Conservation (phyloP, 2,113 vertebrate genomes). For the Prinia subflava region DNA sequence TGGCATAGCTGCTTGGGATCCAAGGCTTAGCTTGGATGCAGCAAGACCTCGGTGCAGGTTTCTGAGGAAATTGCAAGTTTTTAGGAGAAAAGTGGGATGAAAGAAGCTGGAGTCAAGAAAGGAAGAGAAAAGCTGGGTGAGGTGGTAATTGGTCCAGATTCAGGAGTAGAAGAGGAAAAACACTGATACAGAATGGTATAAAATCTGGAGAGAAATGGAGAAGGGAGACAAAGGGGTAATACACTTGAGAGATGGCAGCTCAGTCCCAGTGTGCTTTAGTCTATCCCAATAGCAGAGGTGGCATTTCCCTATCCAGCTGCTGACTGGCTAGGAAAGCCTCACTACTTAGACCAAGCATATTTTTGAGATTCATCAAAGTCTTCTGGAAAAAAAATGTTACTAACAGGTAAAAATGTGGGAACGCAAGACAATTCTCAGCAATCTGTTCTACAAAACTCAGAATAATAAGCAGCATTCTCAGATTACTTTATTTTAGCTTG, state of each 20-base stretch:
- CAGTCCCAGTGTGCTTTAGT: not conserved
- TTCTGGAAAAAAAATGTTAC: not conserved
- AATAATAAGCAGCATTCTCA: not conserved
- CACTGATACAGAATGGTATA: not conserved
- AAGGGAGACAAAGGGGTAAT: not conserved
- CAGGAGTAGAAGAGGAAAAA: not conserved
- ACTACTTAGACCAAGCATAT: not conserved
- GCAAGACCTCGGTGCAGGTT: not conserved
- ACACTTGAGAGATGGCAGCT: not conserved
- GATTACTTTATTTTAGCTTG: not conserved
- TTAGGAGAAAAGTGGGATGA: not conserved
- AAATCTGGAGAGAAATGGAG: not conserved
- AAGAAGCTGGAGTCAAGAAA: not conserved
- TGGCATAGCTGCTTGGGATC: not conserved
- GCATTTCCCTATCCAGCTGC: not conserved
- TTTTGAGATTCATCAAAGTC: not conserved
- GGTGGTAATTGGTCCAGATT: not conserved
- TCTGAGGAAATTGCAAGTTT: not conserved
- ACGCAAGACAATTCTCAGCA: not conserved
- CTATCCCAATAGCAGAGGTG: not conserved
- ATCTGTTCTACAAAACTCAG: not conserved
- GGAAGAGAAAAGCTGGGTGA: not conserved
- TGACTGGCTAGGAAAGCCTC: not conserved
- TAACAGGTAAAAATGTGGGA: not conserved
- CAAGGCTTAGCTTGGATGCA: not conserved